Evolutionary conservation across 1,140 invertebrate genomes (phyloP), one percentile per base, ranked within the genome.

Genomic region (Drosophila dunni): DNA sequence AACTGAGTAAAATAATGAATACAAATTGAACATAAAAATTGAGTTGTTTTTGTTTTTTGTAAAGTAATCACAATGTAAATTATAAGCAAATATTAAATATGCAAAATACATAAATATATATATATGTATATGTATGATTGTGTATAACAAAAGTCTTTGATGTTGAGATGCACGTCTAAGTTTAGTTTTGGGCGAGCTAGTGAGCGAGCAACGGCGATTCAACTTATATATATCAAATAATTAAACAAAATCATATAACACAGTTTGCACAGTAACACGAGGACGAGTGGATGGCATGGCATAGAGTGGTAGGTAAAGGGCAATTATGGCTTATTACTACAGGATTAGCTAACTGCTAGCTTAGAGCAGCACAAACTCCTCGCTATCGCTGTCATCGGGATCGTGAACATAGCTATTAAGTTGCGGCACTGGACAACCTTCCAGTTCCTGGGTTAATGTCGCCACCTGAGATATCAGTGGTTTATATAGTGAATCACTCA

Each of bases 341-440:
- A 20, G 24, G 24, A 29, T 29, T 20, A n/a, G 36, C 5, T 42
- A 42, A 42, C 2, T 9, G 42, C 50, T 36, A 15, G 1, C n/a
- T 74, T 90, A 90, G 44, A 95, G 85, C 90, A 95, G 92, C 71
- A 95, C 95, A 93, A 96, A 96, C 85, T 96, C 95, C 86, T 96
- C 96, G 66, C 94, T 95, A 86, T 96, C 95, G 78, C 95, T 93
- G 75, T 95, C 94, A 91, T 95, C 94, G 90, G 94, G 94, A 71
- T 95, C 94, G 45, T 93, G 92, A 38, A 93, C 92, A 77, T 93
- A 93, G 40, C 90, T 93, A 11, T 91, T 83, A 1, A 92, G 85
- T 91, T 92, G 62, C 2, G 64, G 57, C 29, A 73, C 7, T 1
- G 82, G 24, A 8, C 57, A 65, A 1, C 51, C 66, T 0, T 70